A percentile compares a stretch with the other conserved stretches of the same genome.
These are phyloP conservation scores for Lepilemur septentrionalis DNA, from an alignment of 2,797 vertebrate species.

Conservation along the genomic window DNA sequence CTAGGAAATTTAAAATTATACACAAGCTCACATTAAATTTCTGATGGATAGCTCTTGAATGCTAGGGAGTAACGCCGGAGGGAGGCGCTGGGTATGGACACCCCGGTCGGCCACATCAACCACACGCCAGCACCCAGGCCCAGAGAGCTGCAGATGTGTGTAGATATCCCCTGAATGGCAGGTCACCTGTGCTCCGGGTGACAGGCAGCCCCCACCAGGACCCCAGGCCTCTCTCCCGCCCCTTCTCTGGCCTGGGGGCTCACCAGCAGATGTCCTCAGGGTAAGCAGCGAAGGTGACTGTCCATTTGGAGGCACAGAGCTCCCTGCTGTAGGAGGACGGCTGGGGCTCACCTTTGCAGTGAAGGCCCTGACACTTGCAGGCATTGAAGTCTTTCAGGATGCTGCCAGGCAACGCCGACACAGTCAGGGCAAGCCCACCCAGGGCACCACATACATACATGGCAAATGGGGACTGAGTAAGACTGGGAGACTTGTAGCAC, in stretches of 20 bases:
- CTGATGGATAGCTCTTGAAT: background rate
- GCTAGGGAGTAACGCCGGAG: background rate
- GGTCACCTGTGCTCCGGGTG: background rate
- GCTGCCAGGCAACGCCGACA: slow-evolving; percentile 79
- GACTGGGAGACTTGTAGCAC: rapidly evolving
- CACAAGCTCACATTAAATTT: background rate
- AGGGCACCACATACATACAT: rapidly evolving
- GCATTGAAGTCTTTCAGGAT: slow-evolving; percentile 97
- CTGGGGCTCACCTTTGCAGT: slow-evolving; percentile 87
- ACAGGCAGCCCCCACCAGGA: background rate
- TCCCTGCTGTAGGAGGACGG: slow-evolving; percentile 86
- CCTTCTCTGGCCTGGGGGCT: slow-evolving; percentile 3
- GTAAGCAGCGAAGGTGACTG: slow-evolving; percentile 90
- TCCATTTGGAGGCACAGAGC: slow-evolving; percentile 89
- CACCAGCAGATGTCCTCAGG: slow-evolving; percentile 96
- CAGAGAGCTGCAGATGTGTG: background rate
- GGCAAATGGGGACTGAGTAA: background rate
- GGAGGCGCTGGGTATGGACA: background rate
- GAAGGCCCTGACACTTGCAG: slow-evolving; percentile 88
- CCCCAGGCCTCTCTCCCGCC: background rate
- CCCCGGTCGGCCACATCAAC: background rate
- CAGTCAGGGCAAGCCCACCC: background rate
- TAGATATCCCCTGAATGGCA: background rate
- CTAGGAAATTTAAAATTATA: background rate
- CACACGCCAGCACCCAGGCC: background rate